Base-by-base conservation (phyloP, 2,888 invertebrate genomes). In the Andrena hattorfiana region DNA sequence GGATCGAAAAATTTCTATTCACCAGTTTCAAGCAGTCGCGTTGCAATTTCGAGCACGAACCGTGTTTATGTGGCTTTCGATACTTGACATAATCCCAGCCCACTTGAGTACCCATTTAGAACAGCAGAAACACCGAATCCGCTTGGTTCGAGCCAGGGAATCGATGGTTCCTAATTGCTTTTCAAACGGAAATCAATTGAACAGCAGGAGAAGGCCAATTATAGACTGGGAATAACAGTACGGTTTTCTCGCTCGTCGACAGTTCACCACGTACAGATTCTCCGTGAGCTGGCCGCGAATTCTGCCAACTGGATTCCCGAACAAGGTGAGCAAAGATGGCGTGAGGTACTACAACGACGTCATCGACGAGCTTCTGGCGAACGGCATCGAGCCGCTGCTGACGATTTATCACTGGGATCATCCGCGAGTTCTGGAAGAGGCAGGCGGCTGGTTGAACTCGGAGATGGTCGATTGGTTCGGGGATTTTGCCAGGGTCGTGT, bases 351-450 rank as follows among this genome's bases (percentile, higher is more conserved):
- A 95, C 88, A 94, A 94, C 60, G 89, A 93, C 16, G 85, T 95
- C 2, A 93, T 95, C 28, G 89, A 95, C 79, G 94, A 93, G 69
- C 90, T 95, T 1, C 68, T 93, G 20, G 95, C 94, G 76, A 95
- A 96, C 84, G 96, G 96, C 62, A 96, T 97, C 60, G 95, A 96
- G 32, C 97, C 97, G 0, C 95, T 96, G 95, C 95, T 96, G 0
- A 96, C 97, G 1, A 95, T 97, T 67, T 96, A 96, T 89, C 97
- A 97, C 85, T 97, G 96, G 96, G 97, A 97, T 82, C 93, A 97
- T 70, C 97, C 97, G 7, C 96, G 96, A 89, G 94, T 94, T 35
- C 88, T 97, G 42, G 96, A 96, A 91, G 95, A 96, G 28, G 93
- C 96, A 68, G 96, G 96, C 26, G 97, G 97, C 2, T 97, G 96